Conservation (phyloP, 2,113 vertebrate genomes). For the Pelobates fuscus region DNA sequence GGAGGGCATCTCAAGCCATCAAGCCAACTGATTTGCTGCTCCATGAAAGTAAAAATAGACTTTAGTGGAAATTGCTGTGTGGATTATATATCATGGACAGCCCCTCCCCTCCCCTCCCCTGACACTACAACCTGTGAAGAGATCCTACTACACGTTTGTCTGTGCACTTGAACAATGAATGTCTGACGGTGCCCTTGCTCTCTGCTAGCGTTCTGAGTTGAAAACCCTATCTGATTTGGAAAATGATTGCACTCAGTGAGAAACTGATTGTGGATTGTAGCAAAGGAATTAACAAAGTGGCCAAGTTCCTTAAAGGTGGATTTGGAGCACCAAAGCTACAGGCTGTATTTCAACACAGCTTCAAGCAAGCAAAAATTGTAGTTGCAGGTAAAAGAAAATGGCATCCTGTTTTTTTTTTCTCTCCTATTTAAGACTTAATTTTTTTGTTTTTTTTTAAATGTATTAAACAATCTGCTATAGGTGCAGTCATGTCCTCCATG, state of each 20-base stretch:
- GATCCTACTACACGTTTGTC: background rate
- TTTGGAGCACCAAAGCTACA: conserved; percentile 47
- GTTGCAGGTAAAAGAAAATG: conserved; percentile 49
- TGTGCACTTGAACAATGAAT: conserved; percentile 22
- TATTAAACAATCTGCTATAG: no score
- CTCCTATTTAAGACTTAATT: background rate
- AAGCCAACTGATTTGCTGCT: conserved; percentile 58
- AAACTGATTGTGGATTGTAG: conserved; percentile 56
- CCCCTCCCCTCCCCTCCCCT: background rate
- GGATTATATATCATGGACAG: conserved; percentile 53
- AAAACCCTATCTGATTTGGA: background rate
- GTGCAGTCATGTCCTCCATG: no score
- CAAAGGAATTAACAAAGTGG: conserved; percentile 56
- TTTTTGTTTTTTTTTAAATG: background rate
- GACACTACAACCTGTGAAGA: conserved; percentile 28
- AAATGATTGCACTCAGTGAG: conserved; percentile 56
- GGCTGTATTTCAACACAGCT: conserved; percentile 41
- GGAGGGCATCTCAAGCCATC: conserved; percentile 53
- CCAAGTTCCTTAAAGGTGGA: conserved; percentile 53
- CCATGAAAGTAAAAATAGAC: conserved; percentile 59
- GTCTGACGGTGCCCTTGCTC: background rate
- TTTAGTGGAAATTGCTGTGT: conserved; percentile 58
- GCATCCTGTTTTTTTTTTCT: background rate
- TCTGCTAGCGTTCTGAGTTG: background rate
- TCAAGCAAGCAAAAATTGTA: conserved; percentile 52